Conservation (phyloP, 2,113 vertebrate species). For the Girardinichthys multiradiatus region DNA sequence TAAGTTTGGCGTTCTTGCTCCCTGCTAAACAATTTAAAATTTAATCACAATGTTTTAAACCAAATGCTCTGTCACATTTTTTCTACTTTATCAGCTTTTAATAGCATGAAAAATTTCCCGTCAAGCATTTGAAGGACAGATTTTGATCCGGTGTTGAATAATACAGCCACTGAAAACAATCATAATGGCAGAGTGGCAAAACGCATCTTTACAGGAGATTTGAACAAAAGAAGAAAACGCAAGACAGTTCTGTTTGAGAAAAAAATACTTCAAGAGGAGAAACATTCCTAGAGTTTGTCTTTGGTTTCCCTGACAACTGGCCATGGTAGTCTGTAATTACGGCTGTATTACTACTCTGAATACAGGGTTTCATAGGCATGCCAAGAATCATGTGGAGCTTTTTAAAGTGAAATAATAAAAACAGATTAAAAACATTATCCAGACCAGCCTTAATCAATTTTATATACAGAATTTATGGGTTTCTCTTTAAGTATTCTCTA, state of each 20-base stretch:
- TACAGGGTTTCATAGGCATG: constrained; percentile 50
- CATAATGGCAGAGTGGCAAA: neutral
- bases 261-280: constrained; percentile 38
- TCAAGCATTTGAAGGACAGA: neutral
- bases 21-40: neutral
- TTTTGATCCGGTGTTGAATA: neutral
- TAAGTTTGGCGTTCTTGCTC: neutral
- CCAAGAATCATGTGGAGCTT: constrained; percentile 39
- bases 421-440: neutral
- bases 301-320: constrained; percentile 78
- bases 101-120: neutral
- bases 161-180: neutral
- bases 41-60: neutral
- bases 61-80: neutral
- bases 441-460: neutral
- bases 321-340: constrained; percentile 70
- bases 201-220: constrained; percentile 21
- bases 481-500: neutral
- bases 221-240: constrained; percentile 24
- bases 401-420: constrained; percentile 12
- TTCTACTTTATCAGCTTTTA: neutral
- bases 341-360: constrained; percentile 66
- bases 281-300: constrained; percentile 77
- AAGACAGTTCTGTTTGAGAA: constrained; percentile 19
- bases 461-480: neutral